phyloP scores from a whole-genome alignment of 2,888 invertebrate species.

The Synanthedon tipuliformis region DNA sequence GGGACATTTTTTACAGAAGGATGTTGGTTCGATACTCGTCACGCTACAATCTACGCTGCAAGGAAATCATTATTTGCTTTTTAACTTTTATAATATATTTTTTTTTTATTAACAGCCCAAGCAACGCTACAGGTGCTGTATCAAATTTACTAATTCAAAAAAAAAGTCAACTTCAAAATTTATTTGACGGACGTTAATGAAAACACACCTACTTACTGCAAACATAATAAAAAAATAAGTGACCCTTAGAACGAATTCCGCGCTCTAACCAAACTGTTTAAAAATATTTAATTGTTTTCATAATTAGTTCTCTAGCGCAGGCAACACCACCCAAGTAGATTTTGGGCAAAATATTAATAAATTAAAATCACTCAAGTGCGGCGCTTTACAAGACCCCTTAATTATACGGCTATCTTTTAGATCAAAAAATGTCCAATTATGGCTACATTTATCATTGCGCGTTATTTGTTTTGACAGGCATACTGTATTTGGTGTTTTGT shows the following conservation, averaged over 20 bases:
- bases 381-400: slow-evolving; percentile 10
- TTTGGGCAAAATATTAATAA: slow-evolving; percentile 35
- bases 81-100: too few species aligned
- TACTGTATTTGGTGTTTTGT: slow-evolving; percentile 10
- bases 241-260: slow-evolving; percentile 2
- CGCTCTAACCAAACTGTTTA: slow-evolving; percentile 2
- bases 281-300: background rate
- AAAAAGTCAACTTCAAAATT: background rate
- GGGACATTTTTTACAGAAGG: too few species aligned
- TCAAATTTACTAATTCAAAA: too few species aligned
- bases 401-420: slow-evolving; percentile 28
- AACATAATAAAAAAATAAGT: slow-evolving; percentile 4
- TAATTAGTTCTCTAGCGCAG: background rate
- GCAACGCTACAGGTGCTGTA: too few species aligned
- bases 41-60: too few species aligned
- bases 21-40: too few species aligned
- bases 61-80: too few species aligned
- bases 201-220: background rate
- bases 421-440: slow-evolving; percentile 50
- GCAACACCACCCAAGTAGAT: background rate
- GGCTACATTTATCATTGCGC: slow-evolving; percentile 50
- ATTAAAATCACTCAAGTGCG: slow-evolving; percentile 3
- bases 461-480: slow-evolving; percentile 57
- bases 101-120: too few species aligned
- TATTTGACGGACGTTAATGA: background rate